Evolutionary conservation across 2,113 vertebrate genomes (phyloP).

Genomic region (Girardinichthys multiradiatus): DNA sequence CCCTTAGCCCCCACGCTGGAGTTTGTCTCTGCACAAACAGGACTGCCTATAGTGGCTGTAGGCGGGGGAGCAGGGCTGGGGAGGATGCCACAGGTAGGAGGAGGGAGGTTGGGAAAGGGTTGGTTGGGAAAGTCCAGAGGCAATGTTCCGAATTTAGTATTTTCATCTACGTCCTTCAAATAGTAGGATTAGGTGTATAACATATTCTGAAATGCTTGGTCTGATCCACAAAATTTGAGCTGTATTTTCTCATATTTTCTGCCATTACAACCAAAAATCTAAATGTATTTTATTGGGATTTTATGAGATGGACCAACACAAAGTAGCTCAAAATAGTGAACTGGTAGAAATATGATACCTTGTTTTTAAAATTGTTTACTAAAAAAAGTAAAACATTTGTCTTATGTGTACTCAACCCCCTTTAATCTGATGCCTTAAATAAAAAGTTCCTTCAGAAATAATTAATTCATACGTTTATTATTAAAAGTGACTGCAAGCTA

Average conservation of each 20-base stretch:
- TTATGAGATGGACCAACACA: too few species aligned
- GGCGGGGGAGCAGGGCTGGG: conserved; percentile 93
- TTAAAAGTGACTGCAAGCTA: not conserved
- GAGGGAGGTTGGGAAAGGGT: conserved; percentile 28
- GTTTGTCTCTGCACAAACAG: conserved; percentile 95
- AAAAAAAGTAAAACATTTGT: too few species aligned
- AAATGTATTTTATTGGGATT: too few species aligned
- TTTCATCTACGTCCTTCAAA: not conserved
- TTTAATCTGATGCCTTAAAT: too few species aligned
- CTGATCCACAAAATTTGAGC: too few species aligned
- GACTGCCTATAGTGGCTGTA: conserved; percentile 93
- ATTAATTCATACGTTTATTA: not conserved
- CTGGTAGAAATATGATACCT: too few species aligned
- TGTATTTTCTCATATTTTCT: too few species aligned
- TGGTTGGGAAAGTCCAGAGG: conserved; percentile 23
- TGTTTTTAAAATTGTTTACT: too few species aligned
- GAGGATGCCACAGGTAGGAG: conserved; percentile 91
- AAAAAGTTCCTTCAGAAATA: not conserved
- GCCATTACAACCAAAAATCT: too few species aligned
- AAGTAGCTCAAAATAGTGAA: not conserved
- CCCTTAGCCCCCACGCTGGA: conserved; percentile 94
- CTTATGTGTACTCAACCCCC: too few species aligned
- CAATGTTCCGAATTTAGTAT: conserved; percentile 13
- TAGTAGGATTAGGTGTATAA: too few species aligned
- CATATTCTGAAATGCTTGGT: too few species aligned